Evolutionary conservation across 2,888 invertebrate genomes (phyloP).

Genomic region (Tenthredo notha): DNA sequence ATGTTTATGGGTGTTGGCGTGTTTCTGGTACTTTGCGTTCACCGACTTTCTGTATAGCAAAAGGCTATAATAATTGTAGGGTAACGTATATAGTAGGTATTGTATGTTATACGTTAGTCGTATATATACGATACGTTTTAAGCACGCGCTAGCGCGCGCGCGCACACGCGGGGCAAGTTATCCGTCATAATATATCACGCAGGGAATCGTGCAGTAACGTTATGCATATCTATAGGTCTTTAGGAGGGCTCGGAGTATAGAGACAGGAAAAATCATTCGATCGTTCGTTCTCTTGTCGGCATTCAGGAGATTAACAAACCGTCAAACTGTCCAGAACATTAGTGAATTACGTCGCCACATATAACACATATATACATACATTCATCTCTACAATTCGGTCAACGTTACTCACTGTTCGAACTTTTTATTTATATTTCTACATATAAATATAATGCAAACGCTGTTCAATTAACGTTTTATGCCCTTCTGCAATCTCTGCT

Average conservation of each 20-base stretch:
- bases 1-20: slow-evolving; percentile 3
- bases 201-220: slow-evolving; percentile 18
- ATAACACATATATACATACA: neutral
- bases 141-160: neutral
- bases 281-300: neutral
- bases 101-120: neutral
- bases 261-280: neutral
- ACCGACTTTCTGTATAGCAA: neutral
- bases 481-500: too few species aligned
- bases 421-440: too few species aligned
- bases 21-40: neutral
- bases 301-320: slow-evolving; percentile 15
- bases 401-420: too few species aligned
- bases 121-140: neutral
- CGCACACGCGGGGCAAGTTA: neutral
- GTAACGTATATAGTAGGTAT: neutral
- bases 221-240: neutral
- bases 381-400: neutral
- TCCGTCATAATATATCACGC: slow-evolving; percentile 38
- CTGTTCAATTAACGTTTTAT: too few species aligned
- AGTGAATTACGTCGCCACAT: slow-evolving; percentile 12
- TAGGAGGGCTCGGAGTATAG: neutral
- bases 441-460: too few species aligned
- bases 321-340: slow-evolving; percentile 36
- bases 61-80: neutral